phyloP scores from a whole-genome alignment of 2,797 vertebrate genomes.

The Betta splendens region DNA sequence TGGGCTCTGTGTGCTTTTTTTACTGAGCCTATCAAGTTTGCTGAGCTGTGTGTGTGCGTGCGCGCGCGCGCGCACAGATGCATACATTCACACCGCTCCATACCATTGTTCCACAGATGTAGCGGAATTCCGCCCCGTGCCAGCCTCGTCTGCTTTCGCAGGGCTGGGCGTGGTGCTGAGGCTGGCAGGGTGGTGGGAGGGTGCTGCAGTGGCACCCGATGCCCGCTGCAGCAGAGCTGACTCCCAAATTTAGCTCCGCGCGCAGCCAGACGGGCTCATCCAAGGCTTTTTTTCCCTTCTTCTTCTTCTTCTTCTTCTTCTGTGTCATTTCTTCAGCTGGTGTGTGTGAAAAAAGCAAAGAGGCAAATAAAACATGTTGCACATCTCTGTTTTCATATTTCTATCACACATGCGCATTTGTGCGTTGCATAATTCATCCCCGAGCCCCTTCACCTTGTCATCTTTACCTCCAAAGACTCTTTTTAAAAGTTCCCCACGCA shows the following conservation, averaged over 20 bases:
- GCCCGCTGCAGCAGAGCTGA: constrained; percentile 55
- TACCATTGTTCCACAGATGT: constrained; percentile 86
- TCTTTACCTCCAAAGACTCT: too few relatives aligned
- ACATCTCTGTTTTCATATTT: neutral
- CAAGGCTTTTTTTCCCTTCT: too few relatives aligned
- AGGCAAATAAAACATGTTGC: constrained; percentile 52
- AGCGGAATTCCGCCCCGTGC: constrained; percentile 90
- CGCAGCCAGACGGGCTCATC: constrained; percentile 22
- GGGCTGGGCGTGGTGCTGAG: constrained; percentile 80
- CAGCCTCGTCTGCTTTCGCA: constrained; percentile 82
- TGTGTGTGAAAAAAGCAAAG: constrained; percentile 13
- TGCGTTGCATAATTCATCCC: neutral
- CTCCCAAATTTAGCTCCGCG: constrained; percentile 40
- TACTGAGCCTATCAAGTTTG: constrained; percentile 20
- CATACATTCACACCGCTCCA: constrained; percentile 13
- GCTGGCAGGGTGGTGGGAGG: constrained; percentile 70
- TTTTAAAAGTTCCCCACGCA: neutral
- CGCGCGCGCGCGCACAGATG: constrained; percentile 6
- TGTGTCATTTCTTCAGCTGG: constrained; percentile 46
- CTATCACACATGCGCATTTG: neutral
- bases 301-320: constrained; percentile 24
- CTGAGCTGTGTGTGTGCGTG: constrained; percentile 5
- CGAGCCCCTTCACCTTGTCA: too few relatives aligned
- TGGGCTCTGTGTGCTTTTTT: constrained; percentile 30
- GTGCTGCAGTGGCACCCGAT: constrained; percentile 50